These are phyloP conservation scores for Dipodomys merriami DNA, from an alignment of 2,113 vertebrate species.

Conservation along the genomic window DNA sequence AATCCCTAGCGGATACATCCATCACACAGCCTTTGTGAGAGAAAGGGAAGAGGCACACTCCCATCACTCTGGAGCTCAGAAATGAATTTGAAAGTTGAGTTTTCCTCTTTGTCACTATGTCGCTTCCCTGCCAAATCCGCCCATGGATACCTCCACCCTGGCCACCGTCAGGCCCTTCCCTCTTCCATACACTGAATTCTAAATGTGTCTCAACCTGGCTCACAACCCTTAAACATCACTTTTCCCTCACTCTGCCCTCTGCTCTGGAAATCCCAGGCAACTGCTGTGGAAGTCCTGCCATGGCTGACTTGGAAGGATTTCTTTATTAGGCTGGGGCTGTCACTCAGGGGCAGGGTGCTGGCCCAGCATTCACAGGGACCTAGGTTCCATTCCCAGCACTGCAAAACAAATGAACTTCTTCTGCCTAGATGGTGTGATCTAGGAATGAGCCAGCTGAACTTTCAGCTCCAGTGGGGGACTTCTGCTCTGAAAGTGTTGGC, in stretches of 20 bases:
- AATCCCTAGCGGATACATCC: background rate
- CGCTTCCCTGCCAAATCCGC: background rate
- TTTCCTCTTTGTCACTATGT: background rate
- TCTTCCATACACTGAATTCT: background rate
- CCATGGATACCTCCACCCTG: background rate
- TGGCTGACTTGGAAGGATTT: background rate
- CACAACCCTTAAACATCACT: rapidly evolving
- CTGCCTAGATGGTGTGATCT: no score
- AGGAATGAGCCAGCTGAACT: background rate
- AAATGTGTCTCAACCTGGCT: background rate
- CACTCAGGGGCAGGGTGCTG: background rate
- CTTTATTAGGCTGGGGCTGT: background rate
- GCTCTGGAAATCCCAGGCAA: background rate
- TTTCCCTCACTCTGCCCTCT: background rate
- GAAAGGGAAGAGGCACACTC: background rate
- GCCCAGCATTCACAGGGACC: background rate
- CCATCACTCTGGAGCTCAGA: background rate
- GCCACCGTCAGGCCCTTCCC: no score
- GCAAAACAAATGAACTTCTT: background rate
- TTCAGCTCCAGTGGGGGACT: background rate
- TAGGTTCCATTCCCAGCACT: no score
- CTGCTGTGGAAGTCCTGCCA: rapidly evolving
- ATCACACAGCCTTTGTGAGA: background rate
- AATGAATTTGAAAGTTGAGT: background rate
- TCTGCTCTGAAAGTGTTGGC: background rate